Conservation (phyloP, 2,113 vertebrate species). For the Psettodes erumei region DNA sequence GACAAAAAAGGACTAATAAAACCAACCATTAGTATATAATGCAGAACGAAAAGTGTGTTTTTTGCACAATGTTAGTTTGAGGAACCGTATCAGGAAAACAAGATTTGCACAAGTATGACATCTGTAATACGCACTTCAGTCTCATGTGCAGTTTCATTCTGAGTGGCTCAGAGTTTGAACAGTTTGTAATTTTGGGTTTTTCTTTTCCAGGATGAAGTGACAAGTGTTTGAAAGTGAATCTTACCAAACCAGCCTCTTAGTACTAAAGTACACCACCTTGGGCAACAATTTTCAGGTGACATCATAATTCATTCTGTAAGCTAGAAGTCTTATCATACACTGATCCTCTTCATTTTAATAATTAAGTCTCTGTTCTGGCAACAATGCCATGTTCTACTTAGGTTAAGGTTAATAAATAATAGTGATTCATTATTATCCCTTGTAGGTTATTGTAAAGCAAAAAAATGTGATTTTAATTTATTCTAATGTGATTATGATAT, state of each 20-base stretch:
- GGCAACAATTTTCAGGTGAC: not conserved
- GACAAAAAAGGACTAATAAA: no score
- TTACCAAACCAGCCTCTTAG: not conserved
- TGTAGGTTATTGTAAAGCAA: not conserved
- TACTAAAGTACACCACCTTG: no score
- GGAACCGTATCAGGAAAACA: no score
- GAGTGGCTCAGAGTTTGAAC: not conserved
- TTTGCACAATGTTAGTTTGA: no score
- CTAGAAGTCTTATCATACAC: not conserved
- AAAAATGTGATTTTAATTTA: no score
- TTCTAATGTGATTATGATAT: not conserved
- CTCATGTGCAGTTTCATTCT: not conserved
- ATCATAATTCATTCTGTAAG: not conserved
- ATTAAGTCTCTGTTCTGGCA: not conserved
- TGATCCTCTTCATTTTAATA: not conserved
- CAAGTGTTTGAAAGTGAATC: not conserved
- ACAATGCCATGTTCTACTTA: not conserved
- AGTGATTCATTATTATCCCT: not conserved
- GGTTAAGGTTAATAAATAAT: not conserved
- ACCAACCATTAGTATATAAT: no score
- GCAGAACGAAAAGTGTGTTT: no score
- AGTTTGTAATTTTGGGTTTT: not conserved
- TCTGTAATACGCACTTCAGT: not conserved
- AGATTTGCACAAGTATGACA: not conserved
- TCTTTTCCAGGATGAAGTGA: conserved; percentile 51